A percentile compares a stretch with the other conserved stretches of the same genome.
Conservation (phyloP, 2,888 invertebrate genomes). For the Nephrotoma guestfalica region DNA sequence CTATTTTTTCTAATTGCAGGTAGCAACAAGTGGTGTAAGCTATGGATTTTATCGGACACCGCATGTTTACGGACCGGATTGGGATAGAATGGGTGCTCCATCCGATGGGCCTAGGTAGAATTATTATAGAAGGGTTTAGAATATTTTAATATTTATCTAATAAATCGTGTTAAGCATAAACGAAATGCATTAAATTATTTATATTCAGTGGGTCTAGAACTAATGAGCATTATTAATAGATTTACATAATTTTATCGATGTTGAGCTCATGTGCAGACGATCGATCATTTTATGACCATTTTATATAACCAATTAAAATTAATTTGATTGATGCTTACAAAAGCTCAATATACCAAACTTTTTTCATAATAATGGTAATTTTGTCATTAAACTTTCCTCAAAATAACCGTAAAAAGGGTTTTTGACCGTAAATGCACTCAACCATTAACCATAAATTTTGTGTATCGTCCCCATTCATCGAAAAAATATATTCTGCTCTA, state of each 20-base stretch:
- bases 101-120: neutral
- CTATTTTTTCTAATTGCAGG: constrained; percentile 36
- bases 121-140: neutral
- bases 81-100: neutral
- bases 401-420: neutral
- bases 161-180: neutral
- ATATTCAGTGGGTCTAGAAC: neutral
- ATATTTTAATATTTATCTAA: neutral
- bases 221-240: neutral
- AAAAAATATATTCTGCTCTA: neutral
- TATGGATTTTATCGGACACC: constrained; percentile 58
- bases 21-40: constrained; percentile 56
- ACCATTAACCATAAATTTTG: neutral
- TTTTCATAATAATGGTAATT: neutral
- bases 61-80: constrained; percentile 1
- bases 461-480: neutral
- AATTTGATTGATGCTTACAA: neutral
- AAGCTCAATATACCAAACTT: neutral
- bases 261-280: neutral
- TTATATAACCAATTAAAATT: neutral
- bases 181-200: neutral
- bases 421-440: neutral
- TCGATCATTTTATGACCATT: neutral
- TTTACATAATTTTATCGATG: neutral
- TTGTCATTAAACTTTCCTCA: neutral